Evolutionary conservation across 2,888 invertebrate genomes (phyloP).

Genomic region (Leptodirus hochenwartii): DNA sequence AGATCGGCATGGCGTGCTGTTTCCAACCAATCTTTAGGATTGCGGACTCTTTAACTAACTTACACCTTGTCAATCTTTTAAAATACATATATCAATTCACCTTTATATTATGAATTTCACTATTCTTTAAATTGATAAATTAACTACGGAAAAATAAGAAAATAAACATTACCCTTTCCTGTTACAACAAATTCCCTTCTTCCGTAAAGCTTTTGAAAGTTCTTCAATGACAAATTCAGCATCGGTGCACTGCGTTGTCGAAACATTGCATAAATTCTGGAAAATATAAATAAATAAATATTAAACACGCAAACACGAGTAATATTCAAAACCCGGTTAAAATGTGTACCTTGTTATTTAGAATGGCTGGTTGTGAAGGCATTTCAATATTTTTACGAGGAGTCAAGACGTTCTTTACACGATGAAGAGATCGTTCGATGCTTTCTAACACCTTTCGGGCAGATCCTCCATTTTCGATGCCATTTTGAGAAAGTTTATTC

Average conservation of each 20-base stretch:
- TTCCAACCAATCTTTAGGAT: too few species aligned
- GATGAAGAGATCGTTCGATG: constrained; percentile 48
- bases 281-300: constrained; percentile 16
- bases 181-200: constrained; percentile 41
- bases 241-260: constrained; percentile 44
- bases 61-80: too few species aligned
- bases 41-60: too few species aligned
- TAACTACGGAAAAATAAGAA: constrained; percentile 2
- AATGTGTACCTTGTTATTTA: constrained; percentile 30
- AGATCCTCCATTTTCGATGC: too few species aligned
- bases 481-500: too few species aligned
- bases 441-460: constrained; percentile 44
- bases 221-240: constrained; percentile 43
- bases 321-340: too few species aligned
- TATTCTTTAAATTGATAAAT: constrained; percentile 5
- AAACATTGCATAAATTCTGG: constrained; percentile 51
- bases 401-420: constrained; percentile 48
- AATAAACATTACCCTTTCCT: constrained; percentile 40
- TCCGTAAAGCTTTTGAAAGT: constrained; percentile 38
- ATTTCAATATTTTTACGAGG: constrained; percentile 29
- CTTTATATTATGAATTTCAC: constrained; percentile 5
- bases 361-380: constrained; percentile 24
- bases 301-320: too few species aligned
- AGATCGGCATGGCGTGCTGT: too few species aligned
- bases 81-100: too few species aligned